Percentiles rank a stretch among this genome's conserved stretches.
phyloP scores from a whole-genome alignment of 2,113 vertebrate genomes.

The Sceloporus tristichus region DNA sequence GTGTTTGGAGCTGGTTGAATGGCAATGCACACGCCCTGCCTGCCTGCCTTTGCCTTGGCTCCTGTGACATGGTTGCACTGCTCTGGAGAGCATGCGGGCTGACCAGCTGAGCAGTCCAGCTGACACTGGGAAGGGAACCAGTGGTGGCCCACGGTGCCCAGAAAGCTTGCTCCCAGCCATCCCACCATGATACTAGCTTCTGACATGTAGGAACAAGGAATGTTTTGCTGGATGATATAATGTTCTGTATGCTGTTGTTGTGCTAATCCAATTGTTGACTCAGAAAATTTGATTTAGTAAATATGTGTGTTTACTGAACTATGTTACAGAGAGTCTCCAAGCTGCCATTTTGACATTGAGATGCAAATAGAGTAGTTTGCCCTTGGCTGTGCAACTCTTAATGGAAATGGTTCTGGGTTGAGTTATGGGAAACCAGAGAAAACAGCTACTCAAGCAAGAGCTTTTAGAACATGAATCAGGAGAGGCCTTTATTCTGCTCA shows the following conservation, averaged over 20 bases:
- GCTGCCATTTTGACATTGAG: background rate
- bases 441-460: background rate
- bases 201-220: background rate
- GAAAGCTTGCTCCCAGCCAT: background rate
- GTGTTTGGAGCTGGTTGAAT: too few relatives aligned
- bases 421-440: constrained; percentile 21
- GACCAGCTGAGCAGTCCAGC: too few relatives aligned
- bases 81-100: too few relatives aligned
- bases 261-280: background rate
- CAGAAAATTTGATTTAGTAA: background rate
- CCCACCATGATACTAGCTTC: background rate
- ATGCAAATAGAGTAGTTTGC: background rate
- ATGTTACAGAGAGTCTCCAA: background rate
- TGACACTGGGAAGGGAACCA: too few relatives aligned
- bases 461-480: background rate
- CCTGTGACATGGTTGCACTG: too few relatives aligned
- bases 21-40: too few relatives aligned
- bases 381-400: background rate
- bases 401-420: background rate
- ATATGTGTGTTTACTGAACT: background rate
- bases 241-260: background rate
- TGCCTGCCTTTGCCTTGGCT: too few relatives aligned
- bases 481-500: constrained; percentile 11
- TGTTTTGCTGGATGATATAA: background rate
- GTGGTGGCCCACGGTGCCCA: background rate